These are phyloP conservation scores for Cossypha heuglini DNA, from an alignment of 2,797 vertebrate genomes.

Conservation along the genomic window DNA sequence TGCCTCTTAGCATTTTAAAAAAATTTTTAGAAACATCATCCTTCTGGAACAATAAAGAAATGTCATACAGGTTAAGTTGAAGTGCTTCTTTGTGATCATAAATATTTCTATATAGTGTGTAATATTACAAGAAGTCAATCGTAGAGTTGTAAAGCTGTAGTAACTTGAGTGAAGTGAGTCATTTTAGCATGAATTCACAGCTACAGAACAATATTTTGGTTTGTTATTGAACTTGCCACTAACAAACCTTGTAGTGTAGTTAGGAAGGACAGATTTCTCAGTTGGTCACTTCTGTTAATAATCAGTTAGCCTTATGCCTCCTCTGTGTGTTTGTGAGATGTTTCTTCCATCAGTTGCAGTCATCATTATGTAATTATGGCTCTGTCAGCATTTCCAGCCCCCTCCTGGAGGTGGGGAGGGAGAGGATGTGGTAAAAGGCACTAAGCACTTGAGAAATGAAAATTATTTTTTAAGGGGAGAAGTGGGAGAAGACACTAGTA, in stretches of 20 bases:
- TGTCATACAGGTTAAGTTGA: neutral
- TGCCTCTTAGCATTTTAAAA: neutral
- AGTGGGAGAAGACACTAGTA: neutral
- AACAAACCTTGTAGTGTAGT: neutral
- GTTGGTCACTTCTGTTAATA: conserved; percentile 26
- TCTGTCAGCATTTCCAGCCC: conserved; percentile 53
- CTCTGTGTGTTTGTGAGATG: neutral
- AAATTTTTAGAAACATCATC: neutral
- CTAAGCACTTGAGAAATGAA: neutral
- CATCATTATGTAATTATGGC: conserved; percentile 3
- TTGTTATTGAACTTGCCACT: neutral
- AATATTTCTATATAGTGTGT: neutral
- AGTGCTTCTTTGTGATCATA: neutral
- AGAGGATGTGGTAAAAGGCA: conserved; percentile 23
- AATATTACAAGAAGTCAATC: neutral
- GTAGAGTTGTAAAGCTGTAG: neutral
- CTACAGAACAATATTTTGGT: neutral
- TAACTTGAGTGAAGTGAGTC: neutral
- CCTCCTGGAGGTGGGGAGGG: neutral
- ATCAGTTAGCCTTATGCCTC: neutral
- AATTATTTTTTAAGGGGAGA: neutral
- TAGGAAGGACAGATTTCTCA: neutral
- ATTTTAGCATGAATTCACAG: neutral
- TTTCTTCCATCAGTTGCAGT: conserved; percentile 48
- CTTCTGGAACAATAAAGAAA: neutral